Evolutionary conservation across 2,113 vertebrate species (phyloP).

Genomic region (Neolamprologus toae): DNA sequence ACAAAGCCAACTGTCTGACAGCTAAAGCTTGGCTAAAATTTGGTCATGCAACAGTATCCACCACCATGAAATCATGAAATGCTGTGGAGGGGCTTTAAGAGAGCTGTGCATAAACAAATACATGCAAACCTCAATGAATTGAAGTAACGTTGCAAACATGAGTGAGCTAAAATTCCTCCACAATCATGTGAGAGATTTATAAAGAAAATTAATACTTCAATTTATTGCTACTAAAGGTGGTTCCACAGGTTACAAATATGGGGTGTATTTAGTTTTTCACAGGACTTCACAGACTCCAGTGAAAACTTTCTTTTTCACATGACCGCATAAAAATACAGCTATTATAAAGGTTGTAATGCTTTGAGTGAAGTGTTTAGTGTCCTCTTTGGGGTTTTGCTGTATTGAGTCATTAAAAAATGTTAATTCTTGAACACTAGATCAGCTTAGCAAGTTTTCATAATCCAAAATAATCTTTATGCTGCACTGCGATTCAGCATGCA

Average conservation of each 20-base stretch:
- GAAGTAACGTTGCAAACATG: not conserved
- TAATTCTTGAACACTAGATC: not conserved
- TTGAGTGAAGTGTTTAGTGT: not conserved
- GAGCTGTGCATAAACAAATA: not conserved
- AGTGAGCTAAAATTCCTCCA: not conserved
- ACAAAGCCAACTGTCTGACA: not conserved
- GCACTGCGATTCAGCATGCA: rapidly evolving
- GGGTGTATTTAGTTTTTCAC: not conserved
- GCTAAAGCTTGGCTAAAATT: not conserved
- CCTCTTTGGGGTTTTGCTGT: not conserved
- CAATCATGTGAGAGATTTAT: not conserved
- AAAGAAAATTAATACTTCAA: not conserved
- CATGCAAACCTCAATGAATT: not conserved
- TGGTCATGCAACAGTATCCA: not conserved
- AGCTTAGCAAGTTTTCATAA: not conserved
- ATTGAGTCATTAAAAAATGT: not conserved
- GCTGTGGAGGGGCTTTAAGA: not conserved
- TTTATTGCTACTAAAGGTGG: not conserved
- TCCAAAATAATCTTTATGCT: not conserved
- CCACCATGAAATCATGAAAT: not conserved
- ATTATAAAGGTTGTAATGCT: not conserved
- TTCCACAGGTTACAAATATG: not conserved
- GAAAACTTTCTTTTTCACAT: not conserved
- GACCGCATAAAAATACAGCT: not conserved
- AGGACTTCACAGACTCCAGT: not conserved